Percentiles rank a stretch among this genome's conserved stretches.
Conservation (phyloP, 2,888 invertebrate genomes). For the Nipponacmea schrenckii region DNA sequence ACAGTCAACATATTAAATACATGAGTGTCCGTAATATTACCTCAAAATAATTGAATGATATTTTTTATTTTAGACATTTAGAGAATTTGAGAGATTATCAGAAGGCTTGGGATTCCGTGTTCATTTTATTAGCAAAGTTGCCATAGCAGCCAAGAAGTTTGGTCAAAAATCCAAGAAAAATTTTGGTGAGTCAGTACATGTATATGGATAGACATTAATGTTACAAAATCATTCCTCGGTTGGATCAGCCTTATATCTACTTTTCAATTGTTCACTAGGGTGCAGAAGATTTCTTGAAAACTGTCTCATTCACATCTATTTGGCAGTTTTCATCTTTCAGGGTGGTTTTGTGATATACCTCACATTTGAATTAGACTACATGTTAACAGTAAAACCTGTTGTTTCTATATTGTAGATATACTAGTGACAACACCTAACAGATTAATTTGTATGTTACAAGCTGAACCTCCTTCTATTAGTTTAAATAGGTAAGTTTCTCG, state of each 20-base stretch:
- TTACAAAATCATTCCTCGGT: too few species aligned
- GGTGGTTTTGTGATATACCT: not conserved
- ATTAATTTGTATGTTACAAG: slow-evolving; percentile 82
- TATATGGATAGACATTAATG: not conserved
- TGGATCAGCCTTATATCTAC: too few species aligned
- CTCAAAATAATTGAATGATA: not conserved
- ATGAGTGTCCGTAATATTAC: not conserved
- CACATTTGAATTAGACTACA: not conserved
- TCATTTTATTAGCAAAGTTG: slow-evolving; percentile 82
- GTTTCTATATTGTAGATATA: slow-evolving; percentile 75
- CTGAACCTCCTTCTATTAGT: slow-evolving; percentile 80
- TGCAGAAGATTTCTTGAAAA: too few species aligned
- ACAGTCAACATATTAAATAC: too few species aligned
- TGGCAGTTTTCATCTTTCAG: too few species aligned
- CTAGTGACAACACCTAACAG: slow-evolving; percentile 95
- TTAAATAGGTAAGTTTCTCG: slow-evolving; percentile 69
- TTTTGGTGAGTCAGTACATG: slow-evolving; percentile 77
- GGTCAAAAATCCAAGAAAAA: slow-evolving; percentile 80
- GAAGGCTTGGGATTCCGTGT: slow-evolving; percentile 80
- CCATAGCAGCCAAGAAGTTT: slow-evolving; percentile 78
- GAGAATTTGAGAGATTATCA: slow-evolving; percentile 81
- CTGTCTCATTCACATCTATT: too few species aligned
- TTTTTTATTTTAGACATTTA: slow-evolving; percentile 50
- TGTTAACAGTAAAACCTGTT: too few species aligned
- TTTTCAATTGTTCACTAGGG: too few species aligned